Percentiles rank a stretch among this genome's conserved stretches.
Evolutionary conservation across 2,113 vertebrate genomes (phyloP).

Genomic region (Murina feae): DNA sequence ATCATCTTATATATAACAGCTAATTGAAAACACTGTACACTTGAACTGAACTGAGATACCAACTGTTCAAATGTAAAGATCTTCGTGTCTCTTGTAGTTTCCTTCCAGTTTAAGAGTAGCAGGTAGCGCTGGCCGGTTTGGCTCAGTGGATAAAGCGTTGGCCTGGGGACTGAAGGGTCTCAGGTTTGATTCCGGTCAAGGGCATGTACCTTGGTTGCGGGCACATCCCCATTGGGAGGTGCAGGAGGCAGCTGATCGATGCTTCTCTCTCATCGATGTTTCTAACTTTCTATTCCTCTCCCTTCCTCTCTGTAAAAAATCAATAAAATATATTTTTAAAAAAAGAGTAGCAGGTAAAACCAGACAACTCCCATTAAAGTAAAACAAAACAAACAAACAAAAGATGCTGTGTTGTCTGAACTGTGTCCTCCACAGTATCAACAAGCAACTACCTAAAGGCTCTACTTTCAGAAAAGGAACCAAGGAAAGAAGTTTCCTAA

Average conservation of each 20-base stretch:
- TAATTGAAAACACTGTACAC: slow-evolving; percentile 7
- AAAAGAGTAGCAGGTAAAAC: slow-evolving; percentile 10
- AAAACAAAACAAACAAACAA: slow-evolving; percentile 26
- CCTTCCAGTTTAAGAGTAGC: slow-evolving; percentile 15
- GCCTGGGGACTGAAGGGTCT: no score
- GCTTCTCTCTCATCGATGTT: no score
- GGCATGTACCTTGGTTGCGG: no score
- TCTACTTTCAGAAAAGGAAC: background rate
- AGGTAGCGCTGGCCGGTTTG: no score
- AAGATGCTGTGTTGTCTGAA: background rate
- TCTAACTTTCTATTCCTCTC: no score
- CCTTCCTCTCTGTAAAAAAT: no score
- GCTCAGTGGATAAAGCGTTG: no score
- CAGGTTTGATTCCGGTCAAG: no score
- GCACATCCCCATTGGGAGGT: no score
- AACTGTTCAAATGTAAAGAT: slow-evolving; percentile 25
- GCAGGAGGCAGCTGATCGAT: no score
- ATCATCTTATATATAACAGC: background rate
- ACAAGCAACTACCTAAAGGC: background rate
- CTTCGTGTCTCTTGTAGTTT: background rate
- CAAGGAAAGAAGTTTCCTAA: background rate
- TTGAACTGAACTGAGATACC: background rate
- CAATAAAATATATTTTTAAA: no score
- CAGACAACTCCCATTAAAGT: background rate
- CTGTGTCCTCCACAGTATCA: background rate